Evolutionary conservation across 2,797 vertebrate genomes (phyloP), one percentile per base, ranked within the genome.

Genomic region (Steatocranus sp.): DNA sequence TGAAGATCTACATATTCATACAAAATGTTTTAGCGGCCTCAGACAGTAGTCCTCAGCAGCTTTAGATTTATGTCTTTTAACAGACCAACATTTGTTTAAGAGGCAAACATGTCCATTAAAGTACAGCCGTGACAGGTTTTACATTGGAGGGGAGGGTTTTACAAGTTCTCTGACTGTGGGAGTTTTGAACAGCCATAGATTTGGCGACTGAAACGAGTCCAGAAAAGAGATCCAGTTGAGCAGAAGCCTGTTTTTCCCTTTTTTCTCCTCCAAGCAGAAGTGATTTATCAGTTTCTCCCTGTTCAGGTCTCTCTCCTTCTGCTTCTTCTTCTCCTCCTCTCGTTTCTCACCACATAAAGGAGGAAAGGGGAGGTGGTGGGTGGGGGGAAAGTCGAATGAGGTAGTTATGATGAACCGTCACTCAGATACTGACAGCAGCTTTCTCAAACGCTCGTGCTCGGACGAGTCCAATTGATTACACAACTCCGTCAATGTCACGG

Each of bases 391-490:
- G 82, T 34, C 7, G 80, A 92, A 89, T 78, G 15, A 80, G 95
- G 92, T 88, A 87, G 94, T 94, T 95, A 93, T 93, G 85, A 92
- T 93, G 43, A 91, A 81, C 90, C 81, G 91, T 96, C 97, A 94
- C 91, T 97, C 94, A 92, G 76, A 34, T 2, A 80, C 90, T 93
- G 95, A 95, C 93, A 91, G 96, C 83, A 43, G 95, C 96, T 96
- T 92, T 87, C 96, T 95, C 83, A 83, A 93, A 92, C 87, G 92
- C 95, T 95, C 94, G 91, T 91, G 76, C 89, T 87, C 91, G 94
- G 95, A 96, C 93, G 92, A 95, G 96, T 93, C 96, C 95, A 96
- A 97, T 97, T 97, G 97, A 98, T 98, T 97, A 96, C 96, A 93
- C 92, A 96, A 97, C 97, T 97, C 97, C 94, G 96, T 98, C 97